A percentile compares a stretch with the other conserved stretches of the same genome.
Evolutionary conservation across 2,113 vertebrate genomes (phyloP).

Genomic region (Zosterops pallidus): DNA sequence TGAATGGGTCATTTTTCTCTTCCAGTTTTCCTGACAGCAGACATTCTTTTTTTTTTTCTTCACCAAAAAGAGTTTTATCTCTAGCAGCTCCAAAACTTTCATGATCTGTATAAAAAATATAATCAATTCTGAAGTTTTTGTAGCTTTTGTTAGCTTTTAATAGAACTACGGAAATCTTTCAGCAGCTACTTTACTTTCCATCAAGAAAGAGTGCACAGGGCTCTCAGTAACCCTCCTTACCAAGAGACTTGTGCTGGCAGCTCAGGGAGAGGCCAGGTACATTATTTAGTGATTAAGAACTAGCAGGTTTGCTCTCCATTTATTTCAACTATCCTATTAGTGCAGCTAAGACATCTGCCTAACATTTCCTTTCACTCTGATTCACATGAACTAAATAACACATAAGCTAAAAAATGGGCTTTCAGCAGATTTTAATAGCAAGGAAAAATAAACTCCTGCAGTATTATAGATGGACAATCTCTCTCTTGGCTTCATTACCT

Average conservation of each 20-base stretch:
- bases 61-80: neutral
- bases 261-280: neutral
- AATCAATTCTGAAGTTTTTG: neutral
- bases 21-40: neutral
- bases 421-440: constrained; percentile 30
- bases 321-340: neutral
- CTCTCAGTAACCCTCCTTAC: neutral
- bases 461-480: neutral
- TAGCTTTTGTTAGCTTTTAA: neutral
- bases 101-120: neutral
- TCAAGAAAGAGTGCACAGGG: neutral
- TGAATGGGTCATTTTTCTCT: constrained; percentile 20
- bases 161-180: neutral
- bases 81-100: neutral
- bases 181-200: neutral
- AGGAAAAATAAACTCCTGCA: constrained; percentile 22
- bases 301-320: neutral
- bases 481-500: neutral
- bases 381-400: neutral
- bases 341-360: neutral
- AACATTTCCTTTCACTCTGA: neutral
- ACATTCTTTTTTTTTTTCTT: neutral
- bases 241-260: neutral
- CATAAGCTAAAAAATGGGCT: neutral
- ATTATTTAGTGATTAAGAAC: constrained; percentile 24